Percentiles rank a stretch among this genome's conserved stretches.
Conservation (phyloP, 2,888 invertebrate species). For the Xestobium rufovillosum region DNA sequence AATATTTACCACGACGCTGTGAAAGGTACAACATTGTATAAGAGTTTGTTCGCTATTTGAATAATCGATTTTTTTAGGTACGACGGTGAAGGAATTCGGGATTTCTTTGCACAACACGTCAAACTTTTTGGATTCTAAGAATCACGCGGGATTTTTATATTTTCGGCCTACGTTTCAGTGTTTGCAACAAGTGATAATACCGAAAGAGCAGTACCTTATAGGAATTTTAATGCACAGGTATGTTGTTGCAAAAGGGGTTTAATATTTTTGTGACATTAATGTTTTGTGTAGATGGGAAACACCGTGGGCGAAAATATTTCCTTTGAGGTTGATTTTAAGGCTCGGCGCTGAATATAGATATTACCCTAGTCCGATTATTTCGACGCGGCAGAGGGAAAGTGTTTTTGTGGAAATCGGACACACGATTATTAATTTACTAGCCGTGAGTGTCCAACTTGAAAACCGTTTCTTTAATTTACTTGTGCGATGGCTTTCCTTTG, state of each 20-base stretch:
- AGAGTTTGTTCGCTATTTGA: no score
- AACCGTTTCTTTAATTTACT: slow-evolving; percentile 2
- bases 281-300: slow-evolving; percentile 57
- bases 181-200: slow-evolving; percentile 64
- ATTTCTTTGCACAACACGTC: slow-evolving; percentile 55
- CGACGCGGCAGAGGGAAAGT: slow-evolving; percentile 66
- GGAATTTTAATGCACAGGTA: slow-evolving; percentile 70
- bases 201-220: slow-evolving; percentile 66
- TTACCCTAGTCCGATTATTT: slow-evolving; percentile 78
- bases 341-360: slow-evolving; percentile 79
- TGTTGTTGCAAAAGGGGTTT: no score
- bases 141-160: slow-evolving; percentile 77
- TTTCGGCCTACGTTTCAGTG: slow-evolving; percentile 76
- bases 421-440: slow-evolving; percentile 79
- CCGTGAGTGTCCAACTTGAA: slow-evolving; percentile 51
- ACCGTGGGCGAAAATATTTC: slow-evolving; percentile 77
- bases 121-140: slow-evolving; percentile 59
- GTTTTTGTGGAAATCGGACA: slow-evolving; percentile 81
- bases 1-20: slow-evolving; percentile 63
- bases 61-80: no score
- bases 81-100: slow-evolving; percentile 62
- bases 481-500: no score
- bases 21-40: slow-evolving; percentile 42
- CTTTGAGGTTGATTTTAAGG: slow-evolving; percentile 63
- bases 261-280: no score